Evolutionary conservation across 2,797 vertebrate genomes (phyloP).

Genomic region (Amniataba percoides): DNA sequence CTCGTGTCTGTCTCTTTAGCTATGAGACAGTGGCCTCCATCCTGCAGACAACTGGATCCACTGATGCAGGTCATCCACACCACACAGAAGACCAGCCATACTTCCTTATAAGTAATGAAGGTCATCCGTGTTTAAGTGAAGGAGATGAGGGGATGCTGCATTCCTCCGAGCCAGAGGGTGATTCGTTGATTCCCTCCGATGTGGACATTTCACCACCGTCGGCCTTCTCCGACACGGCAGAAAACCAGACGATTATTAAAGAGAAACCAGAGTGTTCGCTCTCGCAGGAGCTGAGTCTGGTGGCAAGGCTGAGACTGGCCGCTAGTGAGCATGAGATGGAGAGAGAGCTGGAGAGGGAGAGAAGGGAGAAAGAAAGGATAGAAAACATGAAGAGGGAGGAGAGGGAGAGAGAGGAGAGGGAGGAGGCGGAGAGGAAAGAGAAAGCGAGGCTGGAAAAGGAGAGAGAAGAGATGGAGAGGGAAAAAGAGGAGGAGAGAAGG

Average conservation of each 20-base stretch:
- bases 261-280: conserved; percentile 10
- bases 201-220: conserved; percentile 55
- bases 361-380: conserved; percentile 25
- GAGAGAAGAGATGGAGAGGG: background rate
- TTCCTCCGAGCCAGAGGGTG: conserved; percentile 37
- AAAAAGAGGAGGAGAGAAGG: background rate
- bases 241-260: conserved; percentile 5
- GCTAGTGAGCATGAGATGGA: conserved; percentile 74
- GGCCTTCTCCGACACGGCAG: conserved; percentile 50
- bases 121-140: conserved; percentile 20
- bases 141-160: conserved; percentile 18
- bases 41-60: conserved; percentile 65
- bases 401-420: background rate
- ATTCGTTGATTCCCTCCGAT: conserved; percentile 10
- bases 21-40: conserved; percentile 74
- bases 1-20: conserved; percentile 71
- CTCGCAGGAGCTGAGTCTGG: conserved; percentile 54
- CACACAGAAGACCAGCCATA: conserved; percentile 23
- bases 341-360: conserved; percentile 43
- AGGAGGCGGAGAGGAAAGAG: background rate
- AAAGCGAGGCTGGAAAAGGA: conserved; percentile 2
- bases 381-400: conserved; percentile 14
- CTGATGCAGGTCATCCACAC: conserved; percentile 38
- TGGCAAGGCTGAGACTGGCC: conserved; percentile 74
- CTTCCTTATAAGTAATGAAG: conserved; percentile 22